A percentile compares a stretch with the other conserved stretches of the same genome.
phyloP scores from a whole-genome alignment of 2,797 vertebrate genomes.

The Acropternis orthonyx region DNA sequence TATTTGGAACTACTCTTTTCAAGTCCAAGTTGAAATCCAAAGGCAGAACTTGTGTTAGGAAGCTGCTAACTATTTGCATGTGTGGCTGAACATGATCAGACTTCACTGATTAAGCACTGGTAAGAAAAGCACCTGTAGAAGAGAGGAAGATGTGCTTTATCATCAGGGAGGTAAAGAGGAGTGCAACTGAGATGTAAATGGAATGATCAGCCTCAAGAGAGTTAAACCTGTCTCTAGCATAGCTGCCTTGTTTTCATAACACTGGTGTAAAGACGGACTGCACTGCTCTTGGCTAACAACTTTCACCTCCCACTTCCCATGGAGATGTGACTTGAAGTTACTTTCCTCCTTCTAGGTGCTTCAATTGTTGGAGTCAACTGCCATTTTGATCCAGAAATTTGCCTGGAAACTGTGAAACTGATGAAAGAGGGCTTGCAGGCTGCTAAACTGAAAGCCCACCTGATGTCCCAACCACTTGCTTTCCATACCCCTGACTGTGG shows the following conservation, averaged over 20 bases:
- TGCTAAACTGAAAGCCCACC: constrained; percentile 86
- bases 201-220: not conserved
- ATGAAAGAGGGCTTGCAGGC: constrained; percentile 92
- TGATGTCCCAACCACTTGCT: constrained; percentile 91
- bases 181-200: not conserved
- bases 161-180: not conserved
- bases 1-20: not conserved
- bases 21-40: not conserved
- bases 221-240: not conserved
- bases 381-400: constrained; percentile 91
- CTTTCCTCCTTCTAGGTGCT: constrained; percentile 80
- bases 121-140: not conserved
- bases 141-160: not conserved
- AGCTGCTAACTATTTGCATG: not conserved
- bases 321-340: not conserved
- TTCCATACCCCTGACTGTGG: constrained; percentile 92
- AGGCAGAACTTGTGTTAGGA: not conserved
- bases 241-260: not conserved
- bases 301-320: not conserved
- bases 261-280: not conserved
- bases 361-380: constrained; percentile 92
- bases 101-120: not conserved
- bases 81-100: not conserved
- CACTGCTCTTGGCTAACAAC: not conserved
- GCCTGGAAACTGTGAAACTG: constrained; percentile 85